phyloP scores from a whole-genome alignment of 2,888 invertebrate species.

The Agrilus cyanescens region DNA sequence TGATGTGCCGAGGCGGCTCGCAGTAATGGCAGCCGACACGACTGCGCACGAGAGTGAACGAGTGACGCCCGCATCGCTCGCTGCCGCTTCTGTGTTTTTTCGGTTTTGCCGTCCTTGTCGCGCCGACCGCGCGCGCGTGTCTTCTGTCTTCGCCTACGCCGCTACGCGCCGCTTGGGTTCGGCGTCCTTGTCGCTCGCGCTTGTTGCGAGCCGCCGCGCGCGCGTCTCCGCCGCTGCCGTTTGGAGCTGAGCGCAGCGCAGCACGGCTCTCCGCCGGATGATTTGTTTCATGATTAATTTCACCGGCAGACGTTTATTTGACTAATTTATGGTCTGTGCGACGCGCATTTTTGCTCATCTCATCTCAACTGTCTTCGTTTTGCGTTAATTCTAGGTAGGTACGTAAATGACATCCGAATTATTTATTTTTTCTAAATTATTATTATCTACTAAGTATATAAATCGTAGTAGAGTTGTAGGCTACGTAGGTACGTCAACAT shows the following conservation, averaged over 20 bases:
- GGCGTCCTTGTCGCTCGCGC: too few species aligned
- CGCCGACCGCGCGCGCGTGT: neutral
- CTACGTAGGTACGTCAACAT: too few species aligned
- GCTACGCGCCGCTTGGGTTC: too few species aligned
- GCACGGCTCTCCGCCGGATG: constrained; percentile 21
- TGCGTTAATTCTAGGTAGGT: too few species aligned
- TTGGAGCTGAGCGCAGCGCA: too few species aligned
- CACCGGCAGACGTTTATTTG: constrained; percentile 32
- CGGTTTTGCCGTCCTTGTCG: constrained; percentile 1
- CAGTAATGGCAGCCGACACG: constrained; percentile 48
- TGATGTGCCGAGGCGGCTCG: constrained; percentile 36
- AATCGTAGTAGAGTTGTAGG: too few species aligned
- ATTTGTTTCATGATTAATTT: constrained; percentile 33
- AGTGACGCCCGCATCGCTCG: constrained; percentile 18
- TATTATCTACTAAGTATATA: too few species aligned
- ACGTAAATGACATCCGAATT: too few species aligned
- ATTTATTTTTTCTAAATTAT: too few species aligned
- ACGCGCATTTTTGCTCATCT: too few species aligned
- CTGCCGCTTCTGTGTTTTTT: constrained; percentile 11
- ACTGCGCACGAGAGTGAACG: constrained; percentile 45
- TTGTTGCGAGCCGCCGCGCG: neutral
- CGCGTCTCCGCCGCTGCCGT: neutral
- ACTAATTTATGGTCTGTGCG: constrained; percentile 31
- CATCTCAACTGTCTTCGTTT: too few species aligned
- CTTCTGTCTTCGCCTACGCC: too few species aligned